Evolutionary conservation across 2,888 invertebrate species (phyloP).

Genomic region (Caenorhabditis parvicauda): DNA sequence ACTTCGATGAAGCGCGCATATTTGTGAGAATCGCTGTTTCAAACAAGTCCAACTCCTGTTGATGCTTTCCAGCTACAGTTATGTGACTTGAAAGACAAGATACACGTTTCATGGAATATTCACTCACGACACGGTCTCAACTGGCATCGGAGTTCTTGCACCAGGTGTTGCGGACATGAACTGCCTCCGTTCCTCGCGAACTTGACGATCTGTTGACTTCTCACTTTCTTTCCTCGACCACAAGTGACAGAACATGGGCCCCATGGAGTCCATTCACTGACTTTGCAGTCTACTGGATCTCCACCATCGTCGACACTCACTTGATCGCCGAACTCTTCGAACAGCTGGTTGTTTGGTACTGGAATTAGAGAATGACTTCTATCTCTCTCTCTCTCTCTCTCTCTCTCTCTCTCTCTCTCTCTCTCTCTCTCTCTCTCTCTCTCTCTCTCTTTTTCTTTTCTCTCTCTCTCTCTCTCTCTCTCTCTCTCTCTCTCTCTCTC

Average conservation of each 20-base stretch:
- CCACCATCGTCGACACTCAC: slow-evolving; percentile 51
- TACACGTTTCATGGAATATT: no score
- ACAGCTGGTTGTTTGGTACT: slow-evolving; percentile 57
- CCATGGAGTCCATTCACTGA: slow-evolving; percentile 77
- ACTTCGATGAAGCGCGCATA: no score
- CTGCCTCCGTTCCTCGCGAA: slow-evolving; percentile 59
- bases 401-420: no score
- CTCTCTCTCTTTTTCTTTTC: no score
- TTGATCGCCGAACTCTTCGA: slow-evolving; percentile 48
- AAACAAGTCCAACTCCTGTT: no score
- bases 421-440: no score
- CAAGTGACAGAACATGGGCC: slow-evolving; percentile 79
- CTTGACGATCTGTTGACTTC: slow-evolving; percentile 53
- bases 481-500: no score
- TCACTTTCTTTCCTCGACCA: slow-evolving; percentile 73
- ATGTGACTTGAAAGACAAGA: background rate
- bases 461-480: no score
- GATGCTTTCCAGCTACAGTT: no score
- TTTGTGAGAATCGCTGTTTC: no score
- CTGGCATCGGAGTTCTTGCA: slow-evolving; percentile 57
- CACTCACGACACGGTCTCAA: slow-evolving; percentile 60
- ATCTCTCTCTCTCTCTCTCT: no score
- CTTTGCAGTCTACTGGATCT: slow-evolving; percentile 69
- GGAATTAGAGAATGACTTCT: no score
- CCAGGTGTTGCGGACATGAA: slow-evolving; percentile 58